These are phyloP conservation scores for Alfaro cultratus DNA, from an alignment of 2,797 vertebrate species.

Conservation along the genomic window DNA sequence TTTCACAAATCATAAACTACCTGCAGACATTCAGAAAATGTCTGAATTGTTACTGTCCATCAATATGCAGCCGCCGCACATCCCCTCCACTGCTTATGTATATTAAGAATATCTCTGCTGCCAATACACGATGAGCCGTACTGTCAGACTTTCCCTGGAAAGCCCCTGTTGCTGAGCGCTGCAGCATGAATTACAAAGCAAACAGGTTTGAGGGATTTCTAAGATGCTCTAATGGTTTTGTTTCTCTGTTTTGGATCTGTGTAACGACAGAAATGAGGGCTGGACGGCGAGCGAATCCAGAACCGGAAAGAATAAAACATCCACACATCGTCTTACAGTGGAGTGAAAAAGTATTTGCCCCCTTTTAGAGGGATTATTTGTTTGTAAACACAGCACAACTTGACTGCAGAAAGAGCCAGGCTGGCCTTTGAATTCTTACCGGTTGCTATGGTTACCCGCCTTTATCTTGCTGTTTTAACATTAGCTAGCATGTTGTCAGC, in stretches of 20 bases:
- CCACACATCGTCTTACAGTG: slow-evolving; percentile 2
- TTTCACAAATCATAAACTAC: slow-evolving; percentile 15
- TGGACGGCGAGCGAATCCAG: slow-evolving; percentile 37
- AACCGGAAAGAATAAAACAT: slow-evolving; percentile 24
- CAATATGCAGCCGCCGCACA: background rate
- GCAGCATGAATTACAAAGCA: slow-evolving; percentile 29
- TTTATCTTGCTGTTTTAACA: too few relatives aligned
- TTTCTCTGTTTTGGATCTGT: slow-evolving; percentile 27
- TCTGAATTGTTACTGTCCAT: slow-evolving; percentile 2
- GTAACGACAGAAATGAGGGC: slow-evolving; percentile 48
- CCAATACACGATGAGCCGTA: slow-evolving; percentile 20
- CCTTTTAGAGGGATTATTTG: background rate
- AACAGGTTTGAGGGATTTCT: slow-evolving; percentile 31
- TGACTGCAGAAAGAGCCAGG: too few relatives aligned
- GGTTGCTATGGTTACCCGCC: too few relatives aligned
- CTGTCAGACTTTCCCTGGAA: slow-evolving; percentile 31
- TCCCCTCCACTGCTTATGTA: slow-evolving; percentile 14
- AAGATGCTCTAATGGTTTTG: slow-evolving; percentile 38
- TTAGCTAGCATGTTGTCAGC: too few relatives aligned
- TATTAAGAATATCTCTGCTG: slow-evolving; percentile 13
- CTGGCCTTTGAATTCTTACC: too few relatives aligned
- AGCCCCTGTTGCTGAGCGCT: slow-evolving; percentile 28
- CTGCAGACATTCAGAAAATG: background rate
- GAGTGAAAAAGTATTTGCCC: background rate
- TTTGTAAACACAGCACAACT: too few relatives aligned